Evolutionary conservation across 2,113 vertebrate species (phyloP).

Genomic region (Sapayoa aenigma): DNA sequence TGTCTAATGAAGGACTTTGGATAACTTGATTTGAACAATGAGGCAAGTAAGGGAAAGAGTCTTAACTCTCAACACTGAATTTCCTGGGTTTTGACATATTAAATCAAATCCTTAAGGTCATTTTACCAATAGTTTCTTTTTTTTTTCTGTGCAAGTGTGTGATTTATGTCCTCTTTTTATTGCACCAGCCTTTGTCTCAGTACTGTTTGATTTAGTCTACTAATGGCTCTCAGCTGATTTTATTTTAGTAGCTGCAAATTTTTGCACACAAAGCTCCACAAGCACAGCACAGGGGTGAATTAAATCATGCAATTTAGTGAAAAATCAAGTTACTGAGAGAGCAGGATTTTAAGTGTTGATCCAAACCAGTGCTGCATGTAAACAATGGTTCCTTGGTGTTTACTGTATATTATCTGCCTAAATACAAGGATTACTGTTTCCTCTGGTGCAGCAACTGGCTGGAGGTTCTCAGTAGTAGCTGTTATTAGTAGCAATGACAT

Average conservation of each 20-base stretch:
- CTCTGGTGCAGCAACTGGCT: constrained; percentile 43
- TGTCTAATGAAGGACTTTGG: neutral
- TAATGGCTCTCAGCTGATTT: constrained; percentile 33
- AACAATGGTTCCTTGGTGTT: constrained; percentile 44
- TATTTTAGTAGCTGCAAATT: constrained; percentile 54
- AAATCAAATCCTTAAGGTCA: constrained; percentile 43
- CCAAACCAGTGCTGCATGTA: neutral
- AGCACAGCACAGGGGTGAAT: neutral
- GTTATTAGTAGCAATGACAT: constrained; percentile 74
- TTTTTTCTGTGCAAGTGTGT: neutral
- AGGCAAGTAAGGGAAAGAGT: neutral
- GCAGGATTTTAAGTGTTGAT: constrained; percentile 5
- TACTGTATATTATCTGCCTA: constrained; percentile 27
- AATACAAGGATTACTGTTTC: constrained; percentile 42
- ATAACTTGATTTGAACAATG: neutral
- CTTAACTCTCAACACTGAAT: neutral
- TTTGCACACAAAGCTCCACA: neutral
- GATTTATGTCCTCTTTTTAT: constrained; percentile 42
- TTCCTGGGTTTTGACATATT: constrained; percentile 6
- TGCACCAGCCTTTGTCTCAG: constrained; percentile 22
- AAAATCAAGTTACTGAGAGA: neutral
- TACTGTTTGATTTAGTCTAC: constrained; percentile 7
- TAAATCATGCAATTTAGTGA: neutral
- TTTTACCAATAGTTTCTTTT: neutral
- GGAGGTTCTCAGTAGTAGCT: constrained; percentile 73